Conservation (phyloP, 2,797 vertebrate genomes). For the Sebastes hubbsi region DNA sequence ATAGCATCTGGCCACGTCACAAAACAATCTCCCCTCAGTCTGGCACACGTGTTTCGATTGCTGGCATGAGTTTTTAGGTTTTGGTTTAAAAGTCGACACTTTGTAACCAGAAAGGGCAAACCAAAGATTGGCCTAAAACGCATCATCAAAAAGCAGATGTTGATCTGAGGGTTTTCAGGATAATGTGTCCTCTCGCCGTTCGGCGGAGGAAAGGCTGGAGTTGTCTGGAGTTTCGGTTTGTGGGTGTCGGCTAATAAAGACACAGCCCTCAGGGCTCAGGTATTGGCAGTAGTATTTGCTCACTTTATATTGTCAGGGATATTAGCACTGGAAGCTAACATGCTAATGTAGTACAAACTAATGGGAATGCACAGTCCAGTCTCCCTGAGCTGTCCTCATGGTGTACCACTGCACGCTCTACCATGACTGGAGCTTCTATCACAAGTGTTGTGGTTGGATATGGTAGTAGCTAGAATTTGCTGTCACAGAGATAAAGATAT, state of each 20-base stretch:
- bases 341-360: slow-evolving; percentile 93
- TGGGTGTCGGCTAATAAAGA: slow-evolving; percentile 76
- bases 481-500: slow-evolving; percentile 97
- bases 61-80: slow-evolving; percentile 74
- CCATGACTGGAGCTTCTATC: slow-evolving; percentile 87
- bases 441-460: slow-evolving; percentile 93
- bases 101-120: slow-evolving; percentile 86
- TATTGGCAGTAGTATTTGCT: slow-evolving; percentile 90
- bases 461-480: slow-evolving; percentile 97
- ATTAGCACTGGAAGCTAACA: slow-evolving; percentile 95
- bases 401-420: slow-evolving; percentile 97
- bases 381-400: slow-evolving; percentile 91
- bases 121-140: slow-evolving; percentile 96
- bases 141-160: slow-evolving; percentile 81
- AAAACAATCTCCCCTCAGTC: slow-evolving; percentile 70
- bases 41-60: slow-evolving; percentile 63
- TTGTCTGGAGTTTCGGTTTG: slow-evolving; percentile 67
- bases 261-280: slow-evolving; percentile 84
- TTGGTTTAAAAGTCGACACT: slow-evolving; percentile 73
- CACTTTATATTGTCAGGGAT: slow-evolving; percentile 95
- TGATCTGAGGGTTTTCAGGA: slow-evolving; percentile 75
- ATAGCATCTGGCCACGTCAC: slow-evolving; percentile 70
- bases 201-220: slow-evolving; percentile 51
- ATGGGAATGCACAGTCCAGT: slow-evolving; percentile 87
- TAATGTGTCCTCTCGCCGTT: slow-evolving; percentile 61